Conservation (phyloP, 2,113 vertebrate species). For the cattle (Bos taurus) region ARS-UCD2.0 NC_037329.1:97946001-97946500, state of each 20-base stretch:
- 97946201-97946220: not conserved
- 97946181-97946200: not conserved
- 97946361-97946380: not conserved
- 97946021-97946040: constrained; percentile 1
- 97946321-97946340: not conserved
- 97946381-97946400: not conserved
- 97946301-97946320: not conserved
- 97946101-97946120: not conserved
- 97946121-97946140: not conserved
- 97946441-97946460: not conserved
- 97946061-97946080: not conserved
- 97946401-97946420: not conserved
- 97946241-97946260: not conserved
- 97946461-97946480: not conserved
- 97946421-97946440: not conserved
- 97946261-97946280: not conserved
- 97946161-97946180: not conserved
- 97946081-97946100: not conserved
- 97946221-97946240: not conserved
- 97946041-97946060: not conserved
- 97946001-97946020: not conserved
- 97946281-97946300: not conserved
- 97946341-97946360: not conserved
- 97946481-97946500: not conserved
- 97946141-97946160: not conserved